phyloP scores from a whole-genome alignment of 2,113 vertebrate genomes.

The Malurus melanocephalus region DNA sequence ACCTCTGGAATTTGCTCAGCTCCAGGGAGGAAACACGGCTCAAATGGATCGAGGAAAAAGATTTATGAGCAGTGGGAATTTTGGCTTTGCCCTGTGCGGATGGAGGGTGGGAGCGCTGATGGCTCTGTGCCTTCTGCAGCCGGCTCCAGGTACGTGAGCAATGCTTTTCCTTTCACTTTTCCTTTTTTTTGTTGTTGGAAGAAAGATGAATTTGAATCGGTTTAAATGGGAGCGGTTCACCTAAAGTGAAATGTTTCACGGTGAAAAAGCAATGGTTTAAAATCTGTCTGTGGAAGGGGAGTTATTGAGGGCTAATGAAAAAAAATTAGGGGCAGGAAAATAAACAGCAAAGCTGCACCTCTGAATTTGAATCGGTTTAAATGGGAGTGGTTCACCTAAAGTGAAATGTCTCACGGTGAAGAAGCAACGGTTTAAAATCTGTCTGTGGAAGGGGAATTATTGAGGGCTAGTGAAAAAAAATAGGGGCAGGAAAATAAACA shows the following conservation, averaged over 20 bases:
- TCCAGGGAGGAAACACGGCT: accelerated
- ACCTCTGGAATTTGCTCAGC: neutral
- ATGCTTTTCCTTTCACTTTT: accelerated
- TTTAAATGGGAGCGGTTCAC: neutral
- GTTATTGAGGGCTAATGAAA: neutral
- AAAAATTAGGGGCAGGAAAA: neutral
- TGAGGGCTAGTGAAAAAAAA: neutral
- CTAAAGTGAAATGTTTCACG: neutral
- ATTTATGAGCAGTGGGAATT: accelerated
- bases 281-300: accelerated
- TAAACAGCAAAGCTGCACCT: accelerated
- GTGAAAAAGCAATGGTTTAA: neutral
- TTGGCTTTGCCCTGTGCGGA: neutral
- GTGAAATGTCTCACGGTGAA: neutral
- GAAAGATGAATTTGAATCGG: neutral
- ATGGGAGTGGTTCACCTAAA: neutral
- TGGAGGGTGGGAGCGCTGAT: neutral
- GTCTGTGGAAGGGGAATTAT: accelerated
- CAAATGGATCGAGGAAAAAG: neutral
- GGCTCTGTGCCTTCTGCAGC: neutral
- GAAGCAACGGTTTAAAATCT: neutral
- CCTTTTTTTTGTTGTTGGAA: neutral
- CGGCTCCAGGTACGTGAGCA: neutral
- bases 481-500: accelerated
- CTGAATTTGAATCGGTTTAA: neutral